Percentiles rank a stretch among this genome's conserved stretches.
Conservation (phyloP, 2,888 invertebrate species). For the Harmothoe impar region DNA sequence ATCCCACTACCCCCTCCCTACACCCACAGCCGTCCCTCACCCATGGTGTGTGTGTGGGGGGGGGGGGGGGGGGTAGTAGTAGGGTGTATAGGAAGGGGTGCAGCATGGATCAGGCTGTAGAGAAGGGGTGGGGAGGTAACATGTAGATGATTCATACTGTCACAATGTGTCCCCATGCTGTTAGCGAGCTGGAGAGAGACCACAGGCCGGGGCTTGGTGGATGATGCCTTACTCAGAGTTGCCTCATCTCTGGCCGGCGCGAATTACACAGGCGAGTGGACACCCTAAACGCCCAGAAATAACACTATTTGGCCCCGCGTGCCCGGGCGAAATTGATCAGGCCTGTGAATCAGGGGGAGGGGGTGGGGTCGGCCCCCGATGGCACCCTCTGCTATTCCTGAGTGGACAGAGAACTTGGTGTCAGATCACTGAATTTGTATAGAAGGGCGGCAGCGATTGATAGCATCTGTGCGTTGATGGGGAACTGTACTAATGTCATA, state of each 20-base stretch:
- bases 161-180: constrained; percentile 48
- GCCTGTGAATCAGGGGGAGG: constrained; percentile 45
- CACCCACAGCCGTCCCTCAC: not conserved
- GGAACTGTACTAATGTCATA: no score
- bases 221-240: constrained; percentile 43
- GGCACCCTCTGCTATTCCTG: not conserved
- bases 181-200: not conserved
- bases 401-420: constrained; percentile 20
- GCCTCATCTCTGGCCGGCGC: constrained; percentile 24
- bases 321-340: constrained; percentile 55
- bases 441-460: not conserved
- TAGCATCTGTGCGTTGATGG: not conserved
- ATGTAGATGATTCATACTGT: constrained; percentile 62
- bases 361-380: not conserved
- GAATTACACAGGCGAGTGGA: constrained; percentile 55
- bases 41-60: not conserved
- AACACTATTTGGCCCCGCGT: constrained; percentile 48
- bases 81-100: not conserved
- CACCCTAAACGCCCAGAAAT: constrained; percentile 57
- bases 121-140: not conserved
- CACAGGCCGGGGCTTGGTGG: not conserved
- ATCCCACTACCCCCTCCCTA: not conserved
- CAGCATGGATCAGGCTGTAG: not conserved
- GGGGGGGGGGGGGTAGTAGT: not conserved
- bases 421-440: not conserved